These are phyloP conservation scores for Taeniopygia guttata DNA, from an alignment of 2,797 vertebrate genomes.

Conservation along the genomic window DNA sequence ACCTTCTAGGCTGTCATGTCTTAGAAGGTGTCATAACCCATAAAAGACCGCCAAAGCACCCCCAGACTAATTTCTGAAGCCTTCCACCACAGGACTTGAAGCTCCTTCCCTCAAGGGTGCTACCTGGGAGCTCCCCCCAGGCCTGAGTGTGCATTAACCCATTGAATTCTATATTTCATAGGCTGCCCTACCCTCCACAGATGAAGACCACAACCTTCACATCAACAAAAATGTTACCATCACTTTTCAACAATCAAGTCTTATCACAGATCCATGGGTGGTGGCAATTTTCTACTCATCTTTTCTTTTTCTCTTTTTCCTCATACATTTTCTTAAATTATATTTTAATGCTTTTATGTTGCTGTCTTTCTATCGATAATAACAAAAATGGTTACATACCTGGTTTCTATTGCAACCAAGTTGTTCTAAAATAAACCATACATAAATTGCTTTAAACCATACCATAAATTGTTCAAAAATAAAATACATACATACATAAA, in stretches of 20 bases:
- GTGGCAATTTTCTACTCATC: neutral
- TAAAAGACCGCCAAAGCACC: neutral
- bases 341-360: neutral
- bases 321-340: neutral
- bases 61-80: neutral
- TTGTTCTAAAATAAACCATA: neutral
- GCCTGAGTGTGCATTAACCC: neutral
- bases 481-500: neutral
- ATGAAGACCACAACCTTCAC: accelerated
- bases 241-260: neutral
- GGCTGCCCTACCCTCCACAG: too few relatives aligned
- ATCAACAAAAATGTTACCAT: accelerated
- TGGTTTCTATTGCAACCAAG: neutral
- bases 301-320: neutral
- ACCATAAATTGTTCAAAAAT: neutral
- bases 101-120: neutral
- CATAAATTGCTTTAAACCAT: too few relatives aligned
- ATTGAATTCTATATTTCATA: neutral
- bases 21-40: neutral
- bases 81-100: neutral
- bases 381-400: neutral
- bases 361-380: neutral
- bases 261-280: neutral
- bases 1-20: neutral
- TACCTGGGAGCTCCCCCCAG: accelerated